Base-by-base conservation (phyloP, 2,797 vertebrate species). In the Sebastolobus altivelis region DNA sequence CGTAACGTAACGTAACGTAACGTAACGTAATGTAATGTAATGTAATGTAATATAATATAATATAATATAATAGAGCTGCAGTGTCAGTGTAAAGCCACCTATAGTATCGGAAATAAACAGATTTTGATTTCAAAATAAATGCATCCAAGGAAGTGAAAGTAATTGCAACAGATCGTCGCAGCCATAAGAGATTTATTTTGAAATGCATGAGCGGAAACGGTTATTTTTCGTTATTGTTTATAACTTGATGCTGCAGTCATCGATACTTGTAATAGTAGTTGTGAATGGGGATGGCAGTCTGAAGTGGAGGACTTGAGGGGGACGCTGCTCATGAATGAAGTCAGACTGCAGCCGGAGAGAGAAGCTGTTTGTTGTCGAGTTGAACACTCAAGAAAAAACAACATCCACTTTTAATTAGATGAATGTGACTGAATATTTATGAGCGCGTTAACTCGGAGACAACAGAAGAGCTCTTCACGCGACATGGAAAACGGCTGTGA, bases 231-330 rank as follows among this genome's bases (percentile, higher is more conserved):
- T 6, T 2, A 5, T 0, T 0, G 1, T 8, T 0, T 0, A 1
- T 0, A 52, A 18, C 85, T 73, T 83, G 5, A 77, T 75, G 0
- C 5, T 10, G 0, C 56, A 22, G 72, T 52, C 82, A 27, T 70
- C 31, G 73, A 79, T 75, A 76, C 76, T 86, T 76, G 70, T 84
- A 33, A 4, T 27, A 20, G 75, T 33, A 8, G 60, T 1, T 18
- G 46, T 72, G 4, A 62, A 75, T 87, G 83, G 67, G 89, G 85
- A 87, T 90, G 89, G 60, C 72, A 90, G 82, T 81, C 14, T 6
- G 59, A 29, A 2, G 5, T 65, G 43, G 82, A 43, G 70, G 58
- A 40, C 56, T n/a, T 22, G 10, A 1, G 75, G 29, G 54, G 75
- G 56, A 72, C 72, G 59, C 4, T 55, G 56, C 75, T 78, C 59